Conservation (phyloP, 2,888 invertebrate genomes). For the Dione juno region DNA sequence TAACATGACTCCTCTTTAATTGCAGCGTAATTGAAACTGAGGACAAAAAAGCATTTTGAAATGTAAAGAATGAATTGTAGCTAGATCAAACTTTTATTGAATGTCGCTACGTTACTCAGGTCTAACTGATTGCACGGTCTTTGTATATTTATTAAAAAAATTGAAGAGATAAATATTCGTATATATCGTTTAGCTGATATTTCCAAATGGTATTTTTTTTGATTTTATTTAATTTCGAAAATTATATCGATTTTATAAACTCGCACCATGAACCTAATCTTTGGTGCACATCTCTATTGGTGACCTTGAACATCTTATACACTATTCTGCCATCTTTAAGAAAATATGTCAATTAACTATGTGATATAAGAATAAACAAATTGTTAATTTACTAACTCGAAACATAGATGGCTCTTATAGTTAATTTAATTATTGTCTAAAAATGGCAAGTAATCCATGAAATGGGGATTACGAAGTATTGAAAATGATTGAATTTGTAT, state of each 20-base stretch:
- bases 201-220: neutral
- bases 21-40: too few species aligned
- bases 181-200: too few species aligned
- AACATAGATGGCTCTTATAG: conserved; percentile 37
- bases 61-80: too few species aligned
- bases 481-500: too few species aligned
- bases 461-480: too few species aligned
- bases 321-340: conserved; percentile 33
- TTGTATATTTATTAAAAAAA: neutral
- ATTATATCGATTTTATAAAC: conserved; percentile 9
- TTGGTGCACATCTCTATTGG: conserved; percentile 31
- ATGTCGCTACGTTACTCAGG: too few species aligned
- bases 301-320: conserved; percentile 37
- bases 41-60: too few species aligned
- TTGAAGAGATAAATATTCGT: neutral
- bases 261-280: neutral
- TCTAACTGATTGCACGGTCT: too few species aligned
- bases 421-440: too few species aligned
- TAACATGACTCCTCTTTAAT: too few species aligned
- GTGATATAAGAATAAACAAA: neutral
- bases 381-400: neutral
- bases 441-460: too few species aligned
- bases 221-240: neutral
- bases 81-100: too few species aligned
- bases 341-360: conserved; percentile 1